Evolutionary conservation across 1,140 invertebrate genomes (phyloP).

Genomic region (Diabrotica undecimpunctata): DNA sequence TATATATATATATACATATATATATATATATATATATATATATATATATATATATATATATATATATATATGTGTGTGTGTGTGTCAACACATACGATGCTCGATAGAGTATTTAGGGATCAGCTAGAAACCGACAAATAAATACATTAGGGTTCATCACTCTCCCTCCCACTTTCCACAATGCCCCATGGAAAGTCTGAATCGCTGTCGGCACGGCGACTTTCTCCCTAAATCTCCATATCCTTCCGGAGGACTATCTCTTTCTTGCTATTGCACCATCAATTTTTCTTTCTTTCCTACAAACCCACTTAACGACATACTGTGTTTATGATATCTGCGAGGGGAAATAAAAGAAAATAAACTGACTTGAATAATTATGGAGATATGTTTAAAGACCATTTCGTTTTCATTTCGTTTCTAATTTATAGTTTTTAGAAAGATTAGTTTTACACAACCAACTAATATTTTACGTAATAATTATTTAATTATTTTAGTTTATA

Average conservation of each 20-base stretch:
- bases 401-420: background rate
- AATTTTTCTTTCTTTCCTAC: conserved; percentile 16
- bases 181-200: background rate
- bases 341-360: conserved; percentile 5
- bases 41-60: too few species aligned
- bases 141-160: background rate
- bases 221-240: conserved; percentile 19
- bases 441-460: too few species aligned
- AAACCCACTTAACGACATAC: conserved; percentile 16
- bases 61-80: too few species aligned
- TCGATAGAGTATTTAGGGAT: background rate
- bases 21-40: too few species aligned
- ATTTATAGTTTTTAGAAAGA: too few species aligned
- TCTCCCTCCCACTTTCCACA: background rate
- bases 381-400: background rate
- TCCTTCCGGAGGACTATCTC: conserved; percentile 14
- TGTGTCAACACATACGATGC: too few species aligned
- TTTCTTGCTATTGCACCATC: conserved; percentile 12
- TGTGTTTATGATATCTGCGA: conserved; percentile 7
- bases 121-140: background rate
- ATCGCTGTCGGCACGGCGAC: background rate
- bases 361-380: conserved; percentile 3
- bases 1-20: too few species aligned
- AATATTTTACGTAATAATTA: too few species aligned
- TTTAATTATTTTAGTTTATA: too few species aligned